phyloP scores from a whole-genome alignment of 2,113 vertebrate species.

The Zosterops japonicus region DNA sequence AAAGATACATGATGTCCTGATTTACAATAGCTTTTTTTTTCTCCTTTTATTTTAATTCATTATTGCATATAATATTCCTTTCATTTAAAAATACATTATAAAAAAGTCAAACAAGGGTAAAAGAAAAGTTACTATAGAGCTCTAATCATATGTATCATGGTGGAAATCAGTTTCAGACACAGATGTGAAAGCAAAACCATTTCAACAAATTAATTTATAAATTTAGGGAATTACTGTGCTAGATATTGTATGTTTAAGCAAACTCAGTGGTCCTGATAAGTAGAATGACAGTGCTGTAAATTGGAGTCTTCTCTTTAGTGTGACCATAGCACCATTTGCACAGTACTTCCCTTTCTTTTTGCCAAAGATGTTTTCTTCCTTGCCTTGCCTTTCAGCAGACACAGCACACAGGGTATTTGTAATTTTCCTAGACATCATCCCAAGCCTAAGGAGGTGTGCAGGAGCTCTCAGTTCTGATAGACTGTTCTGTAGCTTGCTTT shows the following conservation, averaged over 20 bases:
- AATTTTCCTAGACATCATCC: background rate
- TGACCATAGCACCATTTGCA: background rate
- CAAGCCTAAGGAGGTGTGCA: background rate
- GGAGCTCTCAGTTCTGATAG: background rate
- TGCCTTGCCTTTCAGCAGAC: background rate
- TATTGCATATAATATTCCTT: background rate
- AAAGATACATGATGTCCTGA: background rate
- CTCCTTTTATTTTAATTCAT: background rate
- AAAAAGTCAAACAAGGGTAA: background rate
- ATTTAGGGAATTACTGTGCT: background rate
- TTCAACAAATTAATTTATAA: constrained; percentile 26
- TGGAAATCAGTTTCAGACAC: constrained; percentile 45
- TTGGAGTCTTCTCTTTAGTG: background rate
- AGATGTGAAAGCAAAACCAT: constrained; percentile 2
- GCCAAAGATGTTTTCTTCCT: background rate
- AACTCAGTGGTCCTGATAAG: background rate
- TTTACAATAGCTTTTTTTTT: background rate
- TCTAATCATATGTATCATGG: background rate
- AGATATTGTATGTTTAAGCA: background rate
- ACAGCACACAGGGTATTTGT: background rate
- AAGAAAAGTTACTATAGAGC: background rate
- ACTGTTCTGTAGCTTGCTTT: background rate
- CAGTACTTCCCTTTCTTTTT: background rate
- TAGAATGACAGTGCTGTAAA: background rate
- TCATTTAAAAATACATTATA: background rate